Evolutionary conservation across 2,797 vertebrate genomes (phyloP).

Genomic region (Pantherophis vulpinus): DNA sequence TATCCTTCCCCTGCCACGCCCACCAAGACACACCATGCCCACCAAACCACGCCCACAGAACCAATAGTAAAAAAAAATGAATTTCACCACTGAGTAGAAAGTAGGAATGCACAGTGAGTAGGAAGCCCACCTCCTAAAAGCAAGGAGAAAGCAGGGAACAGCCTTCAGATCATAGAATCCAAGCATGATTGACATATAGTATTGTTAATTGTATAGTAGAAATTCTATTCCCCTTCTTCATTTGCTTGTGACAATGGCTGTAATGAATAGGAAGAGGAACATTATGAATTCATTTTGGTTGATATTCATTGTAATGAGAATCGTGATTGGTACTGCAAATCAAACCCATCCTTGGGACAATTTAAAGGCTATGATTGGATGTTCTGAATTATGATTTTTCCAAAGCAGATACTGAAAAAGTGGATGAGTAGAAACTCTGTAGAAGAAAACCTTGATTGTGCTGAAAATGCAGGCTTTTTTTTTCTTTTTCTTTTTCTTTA

Average conservation of each 20-base stretch:
- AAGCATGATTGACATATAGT: slow-evolving; percentile 44
- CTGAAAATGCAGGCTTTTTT: not conserved
- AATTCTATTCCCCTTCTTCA: slow-evolving; percentile 42
- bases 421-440: not conserved
- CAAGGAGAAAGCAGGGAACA: not conserved
- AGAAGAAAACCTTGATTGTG: slow-evolving; percentile 28
- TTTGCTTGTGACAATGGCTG: slow-evolving; percentile 45
- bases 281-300: slow-evolving; percentile 62
- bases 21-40: too few relatives aligned
- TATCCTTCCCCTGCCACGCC: too few relatives aligned
- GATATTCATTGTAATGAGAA: slow-evolving; percentile 64
- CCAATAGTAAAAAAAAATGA: too few relatives aligned
- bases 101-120: not conserved
- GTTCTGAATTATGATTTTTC: slow-evolving; percentile 35
- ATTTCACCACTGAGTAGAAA: not conserved
- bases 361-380: slow-evolving; percentile 51
- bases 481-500: not conserved
- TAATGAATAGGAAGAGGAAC: slow-evolving; percentile 63
- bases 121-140: not conserved
- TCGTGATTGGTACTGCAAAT: slow-evolving; percentile 61
- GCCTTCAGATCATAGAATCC: not conserved
- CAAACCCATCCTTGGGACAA: slow-evolving; percentile 61
- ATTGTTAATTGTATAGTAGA: not conserved
- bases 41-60: too few relatives aligned
- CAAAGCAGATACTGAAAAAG: slow-evolving; percentile 24